A percentile compares a stretch with the other conserved stretches of the same genome.
These are phyloP conservation scores for Tachuris rubrigastra DNA, from an alignment of 2,113 vertebrate genomes.

Conservation along the genomic window DNA sequence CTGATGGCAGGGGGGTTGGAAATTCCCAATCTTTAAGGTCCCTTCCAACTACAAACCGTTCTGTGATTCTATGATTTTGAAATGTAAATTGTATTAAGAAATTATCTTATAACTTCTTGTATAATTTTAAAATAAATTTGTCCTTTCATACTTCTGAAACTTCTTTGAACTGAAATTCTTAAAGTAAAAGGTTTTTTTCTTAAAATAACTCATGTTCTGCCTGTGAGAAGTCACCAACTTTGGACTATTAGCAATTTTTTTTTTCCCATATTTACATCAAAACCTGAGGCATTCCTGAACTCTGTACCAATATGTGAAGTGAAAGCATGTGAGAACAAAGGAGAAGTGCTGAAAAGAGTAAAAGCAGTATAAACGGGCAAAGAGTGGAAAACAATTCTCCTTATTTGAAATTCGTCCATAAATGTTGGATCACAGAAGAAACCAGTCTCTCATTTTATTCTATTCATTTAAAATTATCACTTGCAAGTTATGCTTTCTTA, in stretches of 20 bases:
- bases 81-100: not conserved
- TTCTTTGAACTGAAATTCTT: not conserved
- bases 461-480: not conserved
- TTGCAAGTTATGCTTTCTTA: not conserved
- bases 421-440: not conserved
- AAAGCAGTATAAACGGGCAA: not conserved
- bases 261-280: not conserved
- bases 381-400: not conserved
- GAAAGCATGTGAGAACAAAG: not conserved
- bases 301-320: not conserved
- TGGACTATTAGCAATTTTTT: not conserved
- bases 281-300: not conserved
- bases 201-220: not conserved
- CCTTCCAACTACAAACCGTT: not conserved
- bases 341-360: not conserved
- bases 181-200: not conserved
- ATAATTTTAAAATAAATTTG: not conserved
- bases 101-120: not conserved
- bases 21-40: not conserved
- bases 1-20: not conserved
- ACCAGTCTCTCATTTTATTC: not conserved
- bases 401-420: not conserved
- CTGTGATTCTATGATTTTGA: not conserved
- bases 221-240: not conserved
- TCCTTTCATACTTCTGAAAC: not conserved